Percentiles rank a stretch among this genome's conserved stretches.
Conservation (phyloP, 1,140 invertebrate species). For the Chironomus tepperi region DNA sequence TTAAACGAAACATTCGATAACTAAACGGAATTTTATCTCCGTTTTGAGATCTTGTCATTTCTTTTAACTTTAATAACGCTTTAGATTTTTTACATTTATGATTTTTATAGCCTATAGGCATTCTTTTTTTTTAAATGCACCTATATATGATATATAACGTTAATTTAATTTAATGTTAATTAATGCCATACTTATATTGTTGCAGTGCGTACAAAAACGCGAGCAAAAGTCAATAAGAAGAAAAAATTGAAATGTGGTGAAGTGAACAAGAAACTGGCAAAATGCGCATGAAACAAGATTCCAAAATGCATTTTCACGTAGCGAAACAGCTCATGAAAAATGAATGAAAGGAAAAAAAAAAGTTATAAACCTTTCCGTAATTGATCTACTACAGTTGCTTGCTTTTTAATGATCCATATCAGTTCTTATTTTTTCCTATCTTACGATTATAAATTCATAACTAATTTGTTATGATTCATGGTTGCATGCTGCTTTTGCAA, state of each 20-base stretch:
- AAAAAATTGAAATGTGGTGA: not conserved
- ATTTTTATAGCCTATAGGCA: not conserved
- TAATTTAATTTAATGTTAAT: conserved; percentile 15
- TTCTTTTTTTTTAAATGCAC: not conserved
- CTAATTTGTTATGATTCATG: conserved; percentile 8
- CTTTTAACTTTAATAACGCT: not conserved
- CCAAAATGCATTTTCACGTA: not conserved
- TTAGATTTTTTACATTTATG: no score
- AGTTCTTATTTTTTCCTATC: not conserved
- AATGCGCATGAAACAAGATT: not conserved
- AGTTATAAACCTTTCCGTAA: conserved; percentile 9
- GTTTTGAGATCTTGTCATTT: not conserved
- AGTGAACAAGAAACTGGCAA: not conserved
- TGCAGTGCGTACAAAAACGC: not conserved
- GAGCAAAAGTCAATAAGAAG: no score
- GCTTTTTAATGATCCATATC: conserved; percentile 3
- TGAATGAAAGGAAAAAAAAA: conserved; percentile 1
- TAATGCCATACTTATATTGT: not conserved
- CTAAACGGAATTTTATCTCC: not conserved
- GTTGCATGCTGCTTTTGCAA: not conserved
- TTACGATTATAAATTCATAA: not conserved
- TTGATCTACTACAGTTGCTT: conserved; percentile 10
- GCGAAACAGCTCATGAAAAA: not conserved
- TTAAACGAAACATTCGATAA: no score
- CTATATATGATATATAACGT: not conserved